Evolutionary conservation across 2,113 vertebrate species (phyloP).

Genomic region (Connochaetes taurinus): DNA sequence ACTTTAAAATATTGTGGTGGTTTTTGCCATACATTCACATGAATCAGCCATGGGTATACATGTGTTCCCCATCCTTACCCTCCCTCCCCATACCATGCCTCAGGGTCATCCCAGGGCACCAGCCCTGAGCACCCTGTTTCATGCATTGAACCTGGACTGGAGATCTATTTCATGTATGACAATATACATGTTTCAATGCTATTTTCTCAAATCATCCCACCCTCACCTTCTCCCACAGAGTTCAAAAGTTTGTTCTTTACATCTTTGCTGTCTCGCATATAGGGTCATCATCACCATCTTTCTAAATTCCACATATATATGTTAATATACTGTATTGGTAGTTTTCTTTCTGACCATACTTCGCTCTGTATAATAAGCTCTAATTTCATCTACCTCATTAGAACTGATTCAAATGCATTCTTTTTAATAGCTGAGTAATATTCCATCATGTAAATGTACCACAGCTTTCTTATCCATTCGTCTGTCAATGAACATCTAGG

Average conservation of each 20-base stretch:
- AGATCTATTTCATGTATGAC: background rate
- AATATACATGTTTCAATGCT: background rate
- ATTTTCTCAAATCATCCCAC: background rate
- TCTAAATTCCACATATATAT: background rate
- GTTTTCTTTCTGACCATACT: background rate
- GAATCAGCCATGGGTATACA: background rate
- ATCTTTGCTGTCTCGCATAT: background rate
- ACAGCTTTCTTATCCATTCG: background rate
- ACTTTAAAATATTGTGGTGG: background rate
- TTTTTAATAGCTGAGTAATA: background rate
- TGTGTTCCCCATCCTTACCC: background rate
- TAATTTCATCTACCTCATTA: background rate
- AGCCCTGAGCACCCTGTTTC: background rate
- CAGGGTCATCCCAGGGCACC: background rate
- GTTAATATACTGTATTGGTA: background rate
- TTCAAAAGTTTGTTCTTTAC: background rate
- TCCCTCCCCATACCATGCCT: background rate
- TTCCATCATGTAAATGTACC: background rate
- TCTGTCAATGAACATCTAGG: background rate
- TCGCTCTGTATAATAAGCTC: background rate
- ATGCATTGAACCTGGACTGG: background rate
- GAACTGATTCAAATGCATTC: background rate
- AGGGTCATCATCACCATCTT: background rate
- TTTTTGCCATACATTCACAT: background rate
- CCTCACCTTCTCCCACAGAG: background rate